These are phyloP conservation scores for Penaeus vannamei DNA, from an alignment of 1,140 invertebrate genomes.

Conservation along the genomic window DNA sequence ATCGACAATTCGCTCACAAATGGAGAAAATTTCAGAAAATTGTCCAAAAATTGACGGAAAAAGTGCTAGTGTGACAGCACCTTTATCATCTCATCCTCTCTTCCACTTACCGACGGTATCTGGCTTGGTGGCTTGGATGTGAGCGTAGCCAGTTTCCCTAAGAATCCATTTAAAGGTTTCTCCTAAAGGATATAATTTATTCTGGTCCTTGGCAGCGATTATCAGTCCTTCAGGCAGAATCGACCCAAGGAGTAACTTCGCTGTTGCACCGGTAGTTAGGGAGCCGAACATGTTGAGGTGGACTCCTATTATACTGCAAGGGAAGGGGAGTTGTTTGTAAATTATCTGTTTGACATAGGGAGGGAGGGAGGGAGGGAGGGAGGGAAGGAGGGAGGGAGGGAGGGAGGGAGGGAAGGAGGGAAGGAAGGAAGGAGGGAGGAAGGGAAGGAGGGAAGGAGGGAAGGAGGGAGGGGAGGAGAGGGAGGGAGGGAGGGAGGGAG, in stretches of 20 bases:
- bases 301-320: conserved; percentile 71
- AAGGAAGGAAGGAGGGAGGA: too few relatives aligned
- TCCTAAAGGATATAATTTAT: conserved; percentile 77
- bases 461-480: too few relatives aligned
- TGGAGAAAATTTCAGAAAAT: too few relatives aligned
- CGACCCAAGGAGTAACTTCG: conserved; percentile 75
- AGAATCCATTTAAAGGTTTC: conserved; percentile 74
- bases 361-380: too few relatives aligned
- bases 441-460: too few relatives aligned
- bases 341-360: too few relatives aligned
- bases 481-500: too few relatives aligned
- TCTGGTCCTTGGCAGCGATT: conserved; percentile 75
- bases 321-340: conserved; percentile 73
- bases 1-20: too few relatives aligned
- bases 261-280: conserved; percentile 69
- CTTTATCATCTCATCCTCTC: conserved; percentile 71
- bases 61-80: too few relatives aligned
- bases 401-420: too few relatives aligned
- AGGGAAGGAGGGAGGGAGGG: too few relatives aligned
- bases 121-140: conserved; percentile 90
- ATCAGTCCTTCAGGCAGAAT: conserved; percentile 74
- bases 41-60: background rate
- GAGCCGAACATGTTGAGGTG: conserved; percentile 79
- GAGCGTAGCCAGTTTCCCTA: conserved; percentile 83
- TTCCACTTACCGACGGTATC: conserved; percentile 81